phyloP scores from a whole-genome alignment of 2,888 invertebrate species.

The Suillia variegata region DNA sequence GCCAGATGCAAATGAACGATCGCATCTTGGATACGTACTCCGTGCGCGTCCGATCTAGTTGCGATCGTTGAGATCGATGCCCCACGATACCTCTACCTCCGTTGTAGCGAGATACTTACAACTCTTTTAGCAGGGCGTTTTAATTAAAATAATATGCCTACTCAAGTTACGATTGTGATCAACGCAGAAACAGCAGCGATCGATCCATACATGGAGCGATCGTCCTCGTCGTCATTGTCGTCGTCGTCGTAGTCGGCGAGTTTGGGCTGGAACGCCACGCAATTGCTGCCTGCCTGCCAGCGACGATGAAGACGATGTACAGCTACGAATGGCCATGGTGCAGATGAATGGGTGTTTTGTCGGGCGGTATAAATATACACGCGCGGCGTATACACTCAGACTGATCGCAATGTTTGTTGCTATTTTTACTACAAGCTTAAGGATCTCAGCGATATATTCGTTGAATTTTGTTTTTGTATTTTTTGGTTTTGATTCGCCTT shows the following conservation, averaged over 20 bases:
- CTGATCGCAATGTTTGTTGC: background rate
- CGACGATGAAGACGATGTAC: too few relatives aligned
- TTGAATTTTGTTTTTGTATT: background rate
- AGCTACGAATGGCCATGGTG: background rate
- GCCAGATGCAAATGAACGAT: slow-evolving; percentile 30
- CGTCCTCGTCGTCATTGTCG: too few relatives aligned
- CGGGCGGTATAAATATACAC: background rate
- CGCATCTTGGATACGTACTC: too few relatives aligned
- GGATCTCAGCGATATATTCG: background rate
- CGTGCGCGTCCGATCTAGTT: too few relatives aligned
- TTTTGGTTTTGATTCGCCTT: background rate
- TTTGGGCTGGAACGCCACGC: slow-evolving; percentile 1
- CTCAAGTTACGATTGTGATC: slow-evolving; percentile 36
- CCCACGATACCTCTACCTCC: background rate
- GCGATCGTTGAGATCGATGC: background rate
- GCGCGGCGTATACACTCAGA: background rate
- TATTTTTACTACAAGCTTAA: background rate
- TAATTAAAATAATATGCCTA: slow-evolving; percentile 53
- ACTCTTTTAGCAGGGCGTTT: slow-evolving; percentile 33
- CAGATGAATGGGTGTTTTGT: slow-evolving; percentile 2
- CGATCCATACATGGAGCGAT: slow-evolving; percentile 1
- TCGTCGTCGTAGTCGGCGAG: background rate
- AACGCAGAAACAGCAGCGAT: too few relatives aligned
- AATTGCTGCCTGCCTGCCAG: background rate
- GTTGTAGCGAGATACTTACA: slow-evolving; percentile 28